phyloP scores from a whole-genome alignment of 2,113 vertebrate species.

The Elgaria multicarinata region DNA sequence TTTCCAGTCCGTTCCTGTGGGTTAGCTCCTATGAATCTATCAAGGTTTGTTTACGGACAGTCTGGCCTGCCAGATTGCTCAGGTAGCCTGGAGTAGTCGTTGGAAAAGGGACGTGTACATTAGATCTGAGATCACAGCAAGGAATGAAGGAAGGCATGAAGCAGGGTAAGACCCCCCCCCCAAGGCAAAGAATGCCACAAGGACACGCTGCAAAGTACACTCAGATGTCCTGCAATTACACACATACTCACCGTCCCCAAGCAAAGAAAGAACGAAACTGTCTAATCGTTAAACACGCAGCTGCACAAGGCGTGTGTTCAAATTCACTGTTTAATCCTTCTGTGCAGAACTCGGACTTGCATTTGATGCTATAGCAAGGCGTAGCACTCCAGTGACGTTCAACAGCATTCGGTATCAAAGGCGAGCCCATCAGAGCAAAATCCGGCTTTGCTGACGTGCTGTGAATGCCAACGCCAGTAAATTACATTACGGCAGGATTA shows the following conservation, averaged over 20 bases:
- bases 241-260: accelerated
- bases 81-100: neutral
- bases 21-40: too few relatives aligned
- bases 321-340: constrained; percentile 13
- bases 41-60: too few relatives aligned
- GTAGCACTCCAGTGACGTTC: constrained; percentile 37
- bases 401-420: constrained; percentile 39
- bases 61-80: neutral
- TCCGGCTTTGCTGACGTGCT: neutral
- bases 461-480: neutral
- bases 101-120: neutral
- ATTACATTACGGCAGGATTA: neutral
- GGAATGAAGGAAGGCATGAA: neutral
- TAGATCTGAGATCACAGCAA: neutral
- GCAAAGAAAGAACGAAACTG: constrained; percentile 11
- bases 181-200: neutral
- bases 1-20: too few relatives aligned
- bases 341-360: neutral
- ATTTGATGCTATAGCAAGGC: constrained; percentile 23
- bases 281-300: constrained; percentile 10
- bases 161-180: too few relatives aligned
- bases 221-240: neutral
- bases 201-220: neutral
- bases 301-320: neutral
- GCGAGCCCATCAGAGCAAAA: neutral